Conservation (phyloP, 2,797 vertebrate species). For the Zalophus californianus region DNA sequence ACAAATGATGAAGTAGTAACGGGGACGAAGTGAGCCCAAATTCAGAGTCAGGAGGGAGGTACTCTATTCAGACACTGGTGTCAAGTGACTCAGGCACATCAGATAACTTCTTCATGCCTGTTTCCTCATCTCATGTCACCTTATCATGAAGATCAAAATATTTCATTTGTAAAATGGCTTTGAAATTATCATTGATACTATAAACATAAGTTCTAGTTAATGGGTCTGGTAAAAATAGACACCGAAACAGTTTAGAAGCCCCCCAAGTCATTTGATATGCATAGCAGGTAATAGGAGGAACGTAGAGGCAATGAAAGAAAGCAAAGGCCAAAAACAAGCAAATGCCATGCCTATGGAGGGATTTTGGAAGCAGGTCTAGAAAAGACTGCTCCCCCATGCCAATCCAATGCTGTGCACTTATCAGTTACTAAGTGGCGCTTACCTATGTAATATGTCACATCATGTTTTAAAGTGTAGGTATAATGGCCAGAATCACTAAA, state of each 20-base stretch:
- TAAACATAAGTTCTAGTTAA: not conserved
- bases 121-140: not conserved
- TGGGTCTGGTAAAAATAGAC: not conserved
- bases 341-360: rapidly evolving
- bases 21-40: not conserved
- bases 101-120: not conserved
- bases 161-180: constrained; percentile 36
- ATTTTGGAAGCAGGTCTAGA: not conserved
- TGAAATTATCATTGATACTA: not conserved
- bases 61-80: not conserved
- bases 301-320: not conserved
- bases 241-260: not conserved
- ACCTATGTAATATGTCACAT: not conserved
- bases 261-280: not conserved
- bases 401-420: not conserved
- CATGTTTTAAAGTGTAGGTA: not conserved
- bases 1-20: not conserved
- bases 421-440: not conserved
- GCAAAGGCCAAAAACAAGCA: not conserved
- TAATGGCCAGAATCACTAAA: not conserved
- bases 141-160: not conserved
- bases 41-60: not conserved
- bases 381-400: not conserved
- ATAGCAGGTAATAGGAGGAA: not conserved
- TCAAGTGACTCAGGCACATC: not conserved